Conservation (phyloP, 2,113 vertebrate species). For the Leptosomus discolor region DNA sequence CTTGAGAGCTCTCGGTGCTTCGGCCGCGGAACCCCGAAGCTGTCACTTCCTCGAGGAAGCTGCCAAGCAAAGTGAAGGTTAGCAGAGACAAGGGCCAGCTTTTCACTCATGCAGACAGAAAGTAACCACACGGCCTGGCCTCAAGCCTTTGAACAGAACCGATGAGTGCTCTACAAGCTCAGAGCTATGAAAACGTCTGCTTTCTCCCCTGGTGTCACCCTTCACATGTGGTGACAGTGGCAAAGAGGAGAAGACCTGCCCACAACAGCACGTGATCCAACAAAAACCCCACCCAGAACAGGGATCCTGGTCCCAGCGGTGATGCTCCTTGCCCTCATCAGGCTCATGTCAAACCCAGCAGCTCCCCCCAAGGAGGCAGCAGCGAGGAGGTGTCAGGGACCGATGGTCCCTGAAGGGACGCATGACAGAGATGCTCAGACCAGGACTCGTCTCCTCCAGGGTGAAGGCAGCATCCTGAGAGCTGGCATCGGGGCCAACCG, state of each 20-base stretch:
- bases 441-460: neutral
- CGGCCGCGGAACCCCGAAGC: constrained; percentile 66
- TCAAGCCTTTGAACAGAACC: neutral
- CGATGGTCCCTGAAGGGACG: neutral
- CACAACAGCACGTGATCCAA: neutral
- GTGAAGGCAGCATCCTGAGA: neutral
- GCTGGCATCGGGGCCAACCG: neutral
- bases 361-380: neutral
- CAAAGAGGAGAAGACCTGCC: neutral
- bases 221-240: neutral
- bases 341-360: neutral
- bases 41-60: constrained; percentile 81
- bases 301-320: fast-evolving
- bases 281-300: neutral
- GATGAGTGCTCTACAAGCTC: neutral
- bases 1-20: constrained; percentile 47
- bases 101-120: neutral
- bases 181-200: neutral
- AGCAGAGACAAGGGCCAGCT: neutral
- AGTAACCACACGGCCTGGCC: neutral
- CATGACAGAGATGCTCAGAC: neutral
- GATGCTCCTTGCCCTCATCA: neutral
- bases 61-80: constrained; percentile 39
- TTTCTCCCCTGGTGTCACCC: neutral
- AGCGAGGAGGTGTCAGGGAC: neutral